Evolutionary conservation across 2,888 invertebrate species (phyloP), one percentile per base, ranked within the genome.

Genomic region (Pheosia gnoma): DNA sequence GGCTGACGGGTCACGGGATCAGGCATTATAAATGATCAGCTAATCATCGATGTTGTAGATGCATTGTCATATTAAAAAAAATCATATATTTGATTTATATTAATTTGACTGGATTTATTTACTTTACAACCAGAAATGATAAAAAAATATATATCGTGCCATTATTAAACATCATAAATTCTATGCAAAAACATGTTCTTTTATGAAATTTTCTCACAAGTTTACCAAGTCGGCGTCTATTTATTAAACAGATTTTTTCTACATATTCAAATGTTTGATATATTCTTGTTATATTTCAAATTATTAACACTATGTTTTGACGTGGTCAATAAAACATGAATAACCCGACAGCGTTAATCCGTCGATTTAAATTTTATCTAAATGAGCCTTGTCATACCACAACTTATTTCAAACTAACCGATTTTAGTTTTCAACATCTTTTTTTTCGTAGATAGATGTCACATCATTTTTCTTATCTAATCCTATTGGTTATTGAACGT

Each of bases 291-390:
- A 70, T 73, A 63, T 68, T 56, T 76, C 70, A 74, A 53, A 62
- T 65, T 63, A 67, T 68, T 70, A 74, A 66, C 63, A 63, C 64
- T 39, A 63, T 76, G 70, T 76, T 76, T 68, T 76, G 75, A 75
- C 74, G 71, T 63, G 47, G 65, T 63, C 67, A 65, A 76, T 69
- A 74, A 72, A 76, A 74, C 64, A 70, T 74, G 67, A 72, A 72
- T 72, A 74, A 56, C 64, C 68, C 70, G 62, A 72, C 60, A 39
- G 51, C 61, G 8, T 63, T 72, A 75, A 74, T 71, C 68, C 67
- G 60, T 54, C 56, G 65, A 75, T 75, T 75, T 70, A 59, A 71
- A 69, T 71, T 53, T 71, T 68, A 70, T 66, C 63, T 66, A 73
- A 71, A 75, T 65, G 72, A 65, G 70, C 66, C 70, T 67, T 75